Base-by-base conservation (phyloP, 2,797 vertebrate genomes). In the Takifugu ocellatus region DNA sequence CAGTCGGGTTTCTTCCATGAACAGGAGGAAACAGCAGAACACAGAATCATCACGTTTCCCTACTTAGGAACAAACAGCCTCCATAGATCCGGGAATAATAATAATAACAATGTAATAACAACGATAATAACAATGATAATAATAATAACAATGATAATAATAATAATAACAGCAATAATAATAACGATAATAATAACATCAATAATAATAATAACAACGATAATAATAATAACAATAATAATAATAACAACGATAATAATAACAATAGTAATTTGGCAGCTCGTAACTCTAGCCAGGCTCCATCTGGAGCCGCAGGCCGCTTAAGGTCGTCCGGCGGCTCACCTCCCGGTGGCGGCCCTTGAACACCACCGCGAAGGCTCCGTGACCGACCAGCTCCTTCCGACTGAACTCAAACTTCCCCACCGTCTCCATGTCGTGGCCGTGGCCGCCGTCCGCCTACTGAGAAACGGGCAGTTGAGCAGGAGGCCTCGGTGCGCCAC, bases 331-430 rank as follows among this genome's bases (percentile, higher is more conserved):
- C 72, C 81, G 39, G 31, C 31, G 8, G 31, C 75, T 83, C 75
- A 97, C 97, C 93, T 98, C 96, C 83, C 92, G 90, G 77, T 97
- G 89, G 72, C 94, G 91, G 71, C 97, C 97, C 91, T 94, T 98
- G 77, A 94, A 99, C 45, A 99, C 96, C 53, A 98, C 96, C 0
- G 96, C 97, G 81, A 98, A 99, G 59, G 97, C 96, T 60, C 97
- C 97, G 77, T 98, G 96, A 61, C 97, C 96, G 77, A 99, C 94
- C 49, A 98, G 82, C 82, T 99, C 96, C 85, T 98, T 98, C 70
- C 95, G 92, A 72, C 94, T 97, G 89, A 98, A 99, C 91, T 98
- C 97, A 81, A 98, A 98, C 85, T 92, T 94, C 50, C 97, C 97
- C 72, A 98, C 94, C 6, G 92, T 91, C 92, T 98, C 96, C 92